These are phyloP conservation scores for Allobates femoralis DNA, from an alignment of 2,797 vertebrate genomes.

Conservation along the genomic window DNA sequence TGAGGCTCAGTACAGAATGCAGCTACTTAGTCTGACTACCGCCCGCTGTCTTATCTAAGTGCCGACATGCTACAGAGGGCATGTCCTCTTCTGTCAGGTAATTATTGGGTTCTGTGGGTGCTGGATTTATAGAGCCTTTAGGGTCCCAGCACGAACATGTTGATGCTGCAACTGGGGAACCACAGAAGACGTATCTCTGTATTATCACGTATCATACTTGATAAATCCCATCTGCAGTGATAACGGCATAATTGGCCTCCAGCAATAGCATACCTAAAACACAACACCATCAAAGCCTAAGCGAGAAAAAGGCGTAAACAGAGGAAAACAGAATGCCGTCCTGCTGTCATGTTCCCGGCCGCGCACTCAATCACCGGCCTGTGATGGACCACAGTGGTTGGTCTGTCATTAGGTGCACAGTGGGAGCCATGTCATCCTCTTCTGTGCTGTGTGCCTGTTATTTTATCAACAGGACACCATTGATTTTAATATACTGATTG, in stretches of 20 bases:
- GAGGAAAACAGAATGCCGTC: conserved; percentile 2
- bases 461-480: background rate
- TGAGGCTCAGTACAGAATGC: background rate
- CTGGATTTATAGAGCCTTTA: background rate
- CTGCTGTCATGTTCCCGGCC: background rate
- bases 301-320: background rate
- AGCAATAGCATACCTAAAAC: background rate
- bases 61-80: background rate
- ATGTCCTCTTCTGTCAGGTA: background rate
- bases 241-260: background rate
- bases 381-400: background rate
- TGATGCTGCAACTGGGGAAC: background rate
- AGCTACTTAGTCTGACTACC: background rate
- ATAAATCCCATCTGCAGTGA: background rate
- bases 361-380: conserved; percentile 12
- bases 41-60: background rate
- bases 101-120: background rate
- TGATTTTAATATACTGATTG: conserved; percentile 11
- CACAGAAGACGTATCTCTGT: background rate
- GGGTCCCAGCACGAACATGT: background rate
- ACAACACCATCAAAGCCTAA: background rate
- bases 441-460: background rate
- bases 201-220: background rate
- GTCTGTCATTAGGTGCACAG: conserved; percentile 7
- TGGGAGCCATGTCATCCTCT: background rate